A percentile compares a stretch with the other conserved stretches of the same genome.
These are phyloP conservation scores for Scaptodrosophila latifasciaeformis DNA, from an alignment of 2,888 invertebrate species.

Conservation along the genomic window DNA sequence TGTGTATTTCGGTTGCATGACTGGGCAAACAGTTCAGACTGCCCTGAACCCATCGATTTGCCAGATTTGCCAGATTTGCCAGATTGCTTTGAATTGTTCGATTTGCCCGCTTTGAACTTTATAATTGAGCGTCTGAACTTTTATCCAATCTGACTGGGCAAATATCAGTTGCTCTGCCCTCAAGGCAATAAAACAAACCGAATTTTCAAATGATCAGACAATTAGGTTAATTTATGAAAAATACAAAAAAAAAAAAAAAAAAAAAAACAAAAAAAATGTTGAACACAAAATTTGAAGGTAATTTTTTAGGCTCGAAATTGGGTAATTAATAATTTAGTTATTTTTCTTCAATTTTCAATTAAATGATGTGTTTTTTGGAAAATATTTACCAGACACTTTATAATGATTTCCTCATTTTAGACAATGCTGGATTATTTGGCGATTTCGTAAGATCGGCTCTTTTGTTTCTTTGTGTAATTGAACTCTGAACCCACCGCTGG, in stretches of 20 bases:
- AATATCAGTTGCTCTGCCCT: too few relatives aligned
- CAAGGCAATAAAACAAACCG: too few relatives aligned
- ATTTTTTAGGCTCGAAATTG: too few relatives aligned
- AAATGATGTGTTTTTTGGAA: not conserved
- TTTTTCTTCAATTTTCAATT: too few relatives aligned
- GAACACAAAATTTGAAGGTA: too few relatives aligned
- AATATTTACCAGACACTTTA: constrained; percentile 43
- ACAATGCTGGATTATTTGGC: not conserved
- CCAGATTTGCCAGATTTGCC: too few relatives aligned
- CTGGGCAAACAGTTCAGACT: constrained; percentile 38
- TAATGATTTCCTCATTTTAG: constrained; percentile 31
- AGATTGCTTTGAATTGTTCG: too few relatives aligned
- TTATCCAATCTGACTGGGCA: too few relatives aligned
- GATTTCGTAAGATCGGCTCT: constrained; percentile 2
- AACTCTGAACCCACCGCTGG: not conserved
- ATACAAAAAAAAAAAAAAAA: constrained; percentile 5
- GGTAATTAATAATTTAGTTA: too few relatives aligned
- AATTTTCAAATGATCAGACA: too few relatives aligned
- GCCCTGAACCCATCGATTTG: constrained; percentile 1
- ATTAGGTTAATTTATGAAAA: constrained; percentile 6
- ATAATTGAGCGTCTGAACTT: too few relatives aligned
- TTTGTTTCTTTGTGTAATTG: not conserved
- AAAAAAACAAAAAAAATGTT: constrained; percentile 6
- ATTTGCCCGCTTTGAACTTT: too few relatives aligned
- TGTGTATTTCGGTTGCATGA: constrained; percentile 61